Conservation (phyloP, 2,113 vertebrate genomes). For the Podilymbus podiceps region DNA sequence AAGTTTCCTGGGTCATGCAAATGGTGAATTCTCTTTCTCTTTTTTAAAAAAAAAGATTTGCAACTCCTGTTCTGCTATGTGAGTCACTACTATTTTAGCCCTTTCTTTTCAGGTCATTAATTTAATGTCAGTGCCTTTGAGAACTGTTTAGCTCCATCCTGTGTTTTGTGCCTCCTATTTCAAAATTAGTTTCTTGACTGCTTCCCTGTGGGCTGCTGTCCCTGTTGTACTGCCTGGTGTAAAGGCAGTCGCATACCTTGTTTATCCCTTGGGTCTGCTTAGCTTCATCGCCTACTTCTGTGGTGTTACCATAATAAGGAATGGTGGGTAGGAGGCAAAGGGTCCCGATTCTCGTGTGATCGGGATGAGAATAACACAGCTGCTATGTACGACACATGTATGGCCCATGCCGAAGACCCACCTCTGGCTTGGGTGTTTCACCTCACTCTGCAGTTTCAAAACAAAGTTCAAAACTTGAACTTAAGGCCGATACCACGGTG, state of each 20-base stretch:
- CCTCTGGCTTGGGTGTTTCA: background rate
- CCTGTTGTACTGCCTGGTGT: background rate
- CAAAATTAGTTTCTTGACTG: background rate
- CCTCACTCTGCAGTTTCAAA: background rate
- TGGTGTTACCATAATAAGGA: background rate
- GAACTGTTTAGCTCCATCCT: background rate
- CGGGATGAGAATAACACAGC: background rate
- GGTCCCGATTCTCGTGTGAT: background rate
- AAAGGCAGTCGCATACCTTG: background rate
- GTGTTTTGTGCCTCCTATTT: background rate
- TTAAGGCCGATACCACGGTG: background rate
- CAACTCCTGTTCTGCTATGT: background rate
- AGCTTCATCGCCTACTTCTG: background rate
- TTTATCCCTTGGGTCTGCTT: background rate
- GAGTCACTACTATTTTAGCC: background rate
- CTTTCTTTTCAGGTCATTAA: constrained; percentile 28
- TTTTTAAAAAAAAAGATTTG: background rate
- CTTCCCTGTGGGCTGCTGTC: background rate
- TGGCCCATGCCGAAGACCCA: background rate
- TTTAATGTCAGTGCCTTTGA: constrained; percentile 5
- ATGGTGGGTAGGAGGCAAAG: background rate
- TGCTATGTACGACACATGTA: background rate
- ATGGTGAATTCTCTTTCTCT: background rate
- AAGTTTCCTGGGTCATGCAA: background rate
- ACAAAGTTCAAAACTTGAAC: background rate